phyloP scores from a whole-genome alignment of 1,140 invertebrate species.

The Eriocheir sinensis region DNA sequence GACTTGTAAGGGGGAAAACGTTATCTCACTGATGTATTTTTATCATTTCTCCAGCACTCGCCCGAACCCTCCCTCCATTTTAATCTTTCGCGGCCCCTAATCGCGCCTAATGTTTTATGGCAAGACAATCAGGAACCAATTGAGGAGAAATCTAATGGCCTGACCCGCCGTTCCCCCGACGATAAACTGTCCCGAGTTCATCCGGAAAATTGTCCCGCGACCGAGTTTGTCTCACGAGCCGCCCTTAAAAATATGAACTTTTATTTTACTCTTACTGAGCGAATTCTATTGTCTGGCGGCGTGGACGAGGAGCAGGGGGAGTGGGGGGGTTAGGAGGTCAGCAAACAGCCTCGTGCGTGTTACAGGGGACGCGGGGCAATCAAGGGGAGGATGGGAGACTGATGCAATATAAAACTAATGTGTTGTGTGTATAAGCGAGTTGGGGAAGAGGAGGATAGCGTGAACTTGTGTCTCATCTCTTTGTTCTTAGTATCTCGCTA shows the following conservation, averaged over 20 bases:
- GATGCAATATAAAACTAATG: neutral
- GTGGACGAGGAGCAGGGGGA: neutral
- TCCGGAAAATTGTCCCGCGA: conserved; percentile 58
- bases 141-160: conserved; percentile 76
- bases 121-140: conserved; percentile 77
- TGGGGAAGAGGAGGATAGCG: neutral
- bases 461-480: neutral
- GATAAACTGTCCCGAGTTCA: conserved; percentile 71
- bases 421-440: neutral
- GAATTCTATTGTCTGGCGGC: neutral
- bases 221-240: conserved; percentile 12
- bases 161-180: conserved; percentile 65
- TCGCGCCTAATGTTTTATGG: conserved; percentile 76
- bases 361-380: neutral
- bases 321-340: neutral
- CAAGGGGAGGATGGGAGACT: neutral
- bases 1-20: neutral
- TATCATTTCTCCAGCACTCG: neutral
- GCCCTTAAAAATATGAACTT: conserved; percentile 14
- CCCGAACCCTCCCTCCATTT: conserved; percentile 31
- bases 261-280: neutral
- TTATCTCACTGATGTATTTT: neutral
- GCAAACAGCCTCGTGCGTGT: neutral
- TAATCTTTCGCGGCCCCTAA: conserved; percentile 71
- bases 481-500: too few relatives aligned